phyloP scores from a whole-genome alignment of 2,888 invertebrate species.

The Tolmerus cingulatus region DNA sequence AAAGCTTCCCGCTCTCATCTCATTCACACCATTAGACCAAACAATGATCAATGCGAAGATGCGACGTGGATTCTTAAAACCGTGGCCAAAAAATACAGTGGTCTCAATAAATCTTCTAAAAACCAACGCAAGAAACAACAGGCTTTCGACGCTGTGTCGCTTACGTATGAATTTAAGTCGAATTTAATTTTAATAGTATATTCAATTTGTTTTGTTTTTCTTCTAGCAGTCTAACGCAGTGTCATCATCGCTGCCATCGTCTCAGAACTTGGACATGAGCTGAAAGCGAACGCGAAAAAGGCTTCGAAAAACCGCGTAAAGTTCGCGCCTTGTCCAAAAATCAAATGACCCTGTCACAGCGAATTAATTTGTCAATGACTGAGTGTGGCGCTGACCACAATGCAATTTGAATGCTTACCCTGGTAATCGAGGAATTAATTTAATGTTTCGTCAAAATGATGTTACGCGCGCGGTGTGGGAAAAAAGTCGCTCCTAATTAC shows the following conservation, averaged over 20 bases:
- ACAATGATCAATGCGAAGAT: neutral
- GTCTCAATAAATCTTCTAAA: conserved; percentile 10
- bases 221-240: neutral
- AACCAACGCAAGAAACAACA: conserved; percentile 20
- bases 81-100: neutral
- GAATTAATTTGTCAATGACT: neutral
- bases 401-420: neutral
- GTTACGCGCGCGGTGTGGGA: neutral
- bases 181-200: neutral
- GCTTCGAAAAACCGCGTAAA: neutral
- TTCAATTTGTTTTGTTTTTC: neutral
- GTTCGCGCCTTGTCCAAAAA: neutral
- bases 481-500: neutral
- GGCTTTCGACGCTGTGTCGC: neutral
- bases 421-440: neutral
- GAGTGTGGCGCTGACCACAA: neutral
- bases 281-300: neutral
- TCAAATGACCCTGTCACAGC: neutral
- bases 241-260: neutral
- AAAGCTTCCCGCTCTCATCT: conserved; percentile 1
- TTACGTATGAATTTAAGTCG: neutral
- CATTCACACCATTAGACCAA: neutral
- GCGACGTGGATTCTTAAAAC: neutral
- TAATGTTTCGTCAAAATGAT: neutral
- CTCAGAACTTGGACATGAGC: neutral